Percentiles rank a stretch among this genome's conserved stretches.
Conservation (phyloP, 1,140 invertebrate genomes). For the Phthorimaea operculella region DNA sequence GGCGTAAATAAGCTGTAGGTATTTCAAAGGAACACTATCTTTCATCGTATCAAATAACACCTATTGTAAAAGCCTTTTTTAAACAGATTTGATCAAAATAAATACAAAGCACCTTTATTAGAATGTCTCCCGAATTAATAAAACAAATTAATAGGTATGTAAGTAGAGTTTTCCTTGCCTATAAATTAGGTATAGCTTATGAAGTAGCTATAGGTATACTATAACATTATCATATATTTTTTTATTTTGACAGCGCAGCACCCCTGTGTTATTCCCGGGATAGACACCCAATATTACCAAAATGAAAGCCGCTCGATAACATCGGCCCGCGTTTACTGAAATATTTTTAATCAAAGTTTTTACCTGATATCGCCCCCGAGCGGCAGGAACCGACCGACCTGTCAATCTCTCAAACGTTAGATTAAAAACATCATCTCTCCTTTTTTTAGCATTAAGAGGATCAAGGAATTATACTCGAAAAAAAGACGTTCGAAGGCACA, state of each 20-base stretch:
- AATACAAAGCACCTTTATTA: too few relatives aligned
- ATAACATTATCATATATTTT: background rate
- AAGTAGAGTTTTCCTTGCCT: too few relatives aligned
- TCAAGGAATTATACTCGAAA: conserved; percentile 58
- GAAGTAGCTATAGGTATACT: too few relatives aligned
- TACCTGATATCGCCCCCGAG: conserved; percentile 46
- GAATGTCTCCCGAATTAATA: too few relatives aligned
- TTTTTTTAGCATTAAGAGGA: conserved; percentile 61
- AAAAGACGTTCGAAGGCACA: conserved; percentile 32
- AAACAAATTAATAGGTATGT: too few relatives aligned
- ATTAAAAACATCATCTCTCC: conserved; percentile 64
- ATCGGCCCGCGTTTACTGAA: conserved; percentile 40
- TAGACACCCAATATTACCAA: conserved; percentile 9
- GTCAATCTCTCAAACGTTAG: conserved; percentile 65
- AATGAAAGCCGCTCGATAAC: conserved; percentile 27
- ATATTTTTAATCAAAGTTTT: conserved; percentile 67
- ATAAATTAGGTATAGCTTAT: too few relatives aligned
- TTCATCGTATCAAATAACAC: too few relatives aligned
- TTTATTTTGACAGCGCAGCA: background rate
- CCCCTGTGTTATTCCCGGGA: background rate
- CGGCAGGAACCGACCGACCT: conserved; percentile 51
- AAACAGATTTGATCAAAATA: too few relatives aligned
- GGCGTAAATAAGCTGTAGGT: too few relatives aligned
- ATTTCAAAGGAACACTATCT: too few relatives aligned
- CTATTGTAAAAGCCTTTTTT: too few relatives aligned